Evolutionary conservation across 2,888 invertebrate species (phyloP).

Genomic region (Stenotaenia linearis): DNA sequence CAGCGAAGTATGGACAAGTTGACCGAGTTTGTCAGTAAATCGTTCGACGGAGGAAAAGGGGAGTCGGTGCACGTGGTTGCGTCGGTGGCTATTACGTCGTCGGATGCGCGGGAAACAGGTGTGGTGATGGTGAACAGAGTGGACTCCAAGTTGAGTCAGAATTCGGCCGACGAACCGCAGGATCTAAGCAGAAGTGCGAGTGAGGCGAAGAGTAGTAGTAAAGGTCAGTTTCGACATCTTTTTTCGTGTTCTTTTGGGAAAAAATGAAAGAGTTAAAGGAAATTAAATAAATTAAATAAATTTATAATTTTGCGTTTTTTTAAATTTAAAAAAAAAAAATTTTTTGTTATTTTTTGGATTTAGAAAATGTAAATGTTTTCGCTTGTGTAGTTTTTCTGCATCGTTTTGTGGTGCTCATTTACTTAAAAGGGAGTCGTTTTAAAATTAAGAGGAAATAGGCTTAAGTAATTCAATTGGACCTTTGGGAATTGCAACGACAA

Average conservation of each 20-base stretch:
- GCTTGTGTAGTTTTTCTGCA: neutral
- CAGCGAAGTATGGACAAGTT: conserved; percentile 68
- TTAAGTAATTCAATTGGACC: neutral
- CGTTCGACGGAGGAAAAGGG: conserved; percentile 55
- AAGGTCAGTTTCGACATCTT: neutral
- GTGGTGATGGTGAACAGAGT: neutral
- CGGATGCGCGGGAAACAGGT: neutral
- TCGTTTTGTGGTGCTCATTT: conserved; percentile 27
- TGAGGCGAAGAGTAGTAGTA: neutral
- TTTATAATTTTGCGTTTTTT: neutral
- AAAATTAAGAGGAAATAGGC: conserved; percentile 16
- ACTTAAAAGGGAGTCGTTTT: conserved; percentile 28
- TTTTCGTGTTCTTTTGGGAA: neutral
- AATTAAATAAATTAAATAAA: no score
- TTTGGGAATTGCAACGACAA: neutral
- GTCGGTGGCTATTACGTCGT: neutral
- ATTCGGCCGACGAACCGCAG: neutral
- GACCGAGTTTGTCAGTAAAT: conserved; percentile 84
- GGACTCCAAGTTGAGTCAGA: neutral
- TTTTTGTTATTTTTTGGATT: neutral
- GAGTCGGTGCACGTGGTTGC: conserved; percentile 10
- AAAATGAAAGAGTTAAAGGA: no score
- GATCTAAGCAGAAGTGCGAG: neutral
- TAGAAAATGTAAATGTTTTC: no score
- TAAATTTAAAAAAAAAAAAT: neutral